phyloP scores from a whole-genome alignment of 2,888 invertebrate species.

The Apodemia duryi region DNA sequence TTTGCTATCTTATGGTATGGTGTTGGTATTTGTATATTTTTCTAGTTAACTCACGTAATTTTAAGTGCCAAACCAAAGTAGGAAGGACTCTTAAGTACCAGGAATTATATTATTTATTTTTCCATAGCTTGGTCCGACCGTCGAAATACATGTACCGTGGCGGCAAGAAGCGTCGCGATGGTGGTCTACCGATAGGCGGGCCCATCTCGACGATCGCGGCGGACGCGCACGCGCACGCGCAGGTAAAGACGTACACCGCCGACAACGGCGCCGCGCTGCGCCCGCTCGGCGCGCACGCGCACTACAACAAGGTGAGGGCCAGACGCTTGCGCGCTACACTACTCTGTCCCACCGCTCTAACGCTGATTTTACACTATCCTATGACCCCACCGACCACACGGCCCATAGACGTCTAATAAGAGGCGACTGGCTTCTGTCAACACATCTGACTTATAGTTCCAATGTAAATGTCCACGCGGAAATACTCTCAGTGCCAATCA shows the following conservation, averaged over 20 bases:
- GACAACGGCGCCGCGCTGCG: constrained; percentile 91
- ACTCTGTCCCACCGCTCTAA: background rate
- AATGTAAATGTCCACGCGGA: too few relatives aligned
- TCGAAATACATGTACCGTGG: constrained; percentile 71
- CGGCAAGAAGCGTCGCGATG: constrained; percentile 71
- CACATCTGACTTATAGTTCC: too few relatives aligned
- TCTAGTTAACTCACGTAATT: too few relatives aligned
- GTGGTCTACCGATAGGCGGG: constrained; percentile 51
- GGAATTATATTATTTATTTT: too few relatives aligned
- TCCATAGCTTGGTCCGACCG: constrained; percentile 65
- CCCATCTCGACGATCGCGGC: constrained; percentile 78
- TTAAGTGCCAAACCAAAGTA: too few relatives aligned
- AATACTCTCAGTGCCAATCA: too few relatives aligned
- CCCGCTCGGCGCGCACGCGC: constrained; percentile 88
- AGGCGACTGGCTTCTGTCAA: too few relatives aligned
- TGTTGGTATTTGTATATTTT: too few relatives aligned
- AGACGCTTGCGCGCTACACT: constrained; percentile 52
- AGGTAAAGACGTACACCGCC: constrained; percentile 97
- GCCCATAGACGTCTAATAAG: too few relatives aligned
- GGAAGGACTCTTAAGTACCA: background rate
- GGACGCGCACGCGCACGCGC: constrained; percentile 90
- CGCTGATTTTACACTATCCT: background rate
- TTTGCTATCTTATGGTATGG: too few relatives aligned
- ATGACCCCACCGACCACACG: too few relatives aligned
- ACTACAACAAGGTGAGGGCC: constrained; percentile 94